These are phyloP conservation scores for Callosobruchus maculatus DNA, from an alignment of 2,888 invertebrate genomes.

Conservation along the genomic window DNA sequence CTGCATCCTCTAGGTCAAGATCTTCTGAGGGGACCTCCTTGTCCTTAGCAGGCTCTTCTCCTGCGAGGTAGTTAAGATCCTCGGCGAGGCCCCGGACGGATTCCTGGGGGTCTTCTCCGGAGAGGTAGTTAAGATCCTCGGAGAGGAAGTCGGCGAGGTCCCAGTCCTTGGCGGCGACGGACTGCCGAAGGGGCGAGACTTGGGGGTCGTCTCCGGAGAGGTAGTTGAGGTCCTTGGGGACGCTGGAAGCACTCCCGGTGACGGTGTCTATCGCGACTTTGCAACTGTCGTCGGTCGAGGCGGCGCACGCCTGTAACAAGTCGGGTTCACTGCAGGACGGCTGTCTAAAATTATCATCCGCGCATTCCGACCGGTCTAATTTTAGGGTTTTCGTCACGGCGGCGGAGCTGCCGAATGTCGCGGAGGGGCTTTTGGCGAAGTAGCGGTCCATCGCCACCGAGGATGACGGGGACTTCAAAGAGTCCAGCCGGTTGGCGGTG, in stretches of 20 bases:
- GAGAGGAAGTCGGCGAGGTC: slow-evolving; percentile 42
- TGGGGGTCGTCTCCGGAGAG: slow-evolving; percentile 10
- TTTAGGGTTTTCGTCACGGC: slow-evolving; percentile 31
- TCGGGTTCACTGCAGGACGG: slow-evolving; percentile 47
- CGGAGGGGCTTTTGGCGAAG: slow-evolving; percentile 29
- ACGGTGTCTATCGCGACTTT: slow-evolving; percentile 5
- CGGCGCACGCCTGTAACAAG: slow-evolving; percentile 31
- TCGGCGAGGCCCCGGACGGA: not conserved
- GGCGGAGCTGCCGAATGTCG: slow-evolving; percentile 13
- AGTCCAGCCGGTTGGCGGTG: slow-evolving; percentile 27
- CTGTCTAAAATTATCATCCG: slow-evolving; percentile 39
- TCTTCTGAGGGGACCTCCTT: no score
- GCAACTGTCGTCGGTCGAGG: slow-evolving; percentile 18
- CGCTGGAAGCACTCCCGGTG: slow-evolving; percentile 41
- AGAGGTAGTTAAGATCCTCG: slow-evolving; percentile 55
- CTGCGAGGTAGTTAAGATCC: no score
- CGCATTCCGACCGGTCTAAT: slow-evolving; percentile 25
- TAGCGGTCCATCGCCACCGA: slow-evolving; percentile 39
- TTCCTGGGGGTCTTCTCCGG: slow-evolving; percentile 10
- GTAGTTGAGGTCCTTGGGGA: slow-evolving; percentile 64
- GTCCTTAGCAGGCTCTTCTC: no score
- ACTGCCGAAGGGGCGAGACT: slow-evolving; percentile 14
- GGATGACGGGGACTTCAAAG: slow-evolving; percentile 22
- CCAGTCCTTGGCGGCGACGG: slow-evolving; percentile 48
- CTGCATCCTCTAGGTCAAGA: not conserved